Evolutionary conservation across 2,113 vertebrate species (phyloP), one percentile per base, ranked within the genome.

Genomic region (Rhinolophus ferrumequinum): DNA sequence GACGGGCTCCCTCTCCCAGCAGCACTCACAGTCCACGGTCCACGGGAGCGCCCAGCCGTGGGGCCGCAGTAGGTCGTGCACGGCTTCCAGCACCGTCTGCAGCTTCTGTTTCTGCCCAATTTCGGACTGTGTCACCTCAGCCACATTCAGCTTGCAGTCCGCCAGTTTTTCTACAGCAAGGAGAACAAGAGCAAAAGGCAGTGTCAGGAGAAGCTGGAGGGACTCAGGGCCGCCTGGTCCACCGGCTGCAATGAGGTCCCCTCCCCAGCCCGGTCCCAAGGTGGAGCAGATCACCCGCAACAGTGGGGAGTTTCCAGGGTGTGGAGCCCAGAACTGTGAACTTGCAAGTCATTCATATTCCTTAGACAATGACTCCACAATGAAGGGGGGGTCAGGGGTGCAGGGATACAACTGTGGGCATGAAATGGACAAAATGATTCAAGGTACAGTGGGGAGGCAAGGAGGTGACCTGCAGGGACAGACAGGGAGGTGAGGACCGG

Each of bases 31-130:
- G 97, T 99, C 99, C 54, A 99, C 99, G 0, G 97, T 99, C 99
- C 99, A 99, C 86, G 99, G 99, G 66, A 99, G 98, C 1, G 98
- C 98, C 99, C 99, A 99, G 97, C 99, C 99, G 0, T 99, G 99
- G 67, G 99, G 99, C 72, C 99, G 98, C 56, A 99, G 99, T 72
- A 99, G 93, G 19, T 99, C 99, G 0, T 99, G 99, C 50, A 99
- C 99, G 0, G 99, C 98, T 88, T 99, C 99, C 97, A 99, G 97
- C 18, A 99, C 99, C 0, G 99, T 99, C 98, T 99, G 99, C 81
- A 99, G 97, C 98, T 99, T 99, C 97, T 99, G 99, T 62, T 99
- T 99, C 98, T 99, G 99, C 33, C 99, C 99, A 8, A 99, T 99
- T 97, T 99, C 99, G 0, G 99, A 99, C 86, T 99, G 99, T 0